Percentiles rank a stretch among this genome's conserved stretches.
phyloP scores from a whole-genome alignment of 2,113 vertebrate genomes.

The Lepisosteus osseus region DNA sequence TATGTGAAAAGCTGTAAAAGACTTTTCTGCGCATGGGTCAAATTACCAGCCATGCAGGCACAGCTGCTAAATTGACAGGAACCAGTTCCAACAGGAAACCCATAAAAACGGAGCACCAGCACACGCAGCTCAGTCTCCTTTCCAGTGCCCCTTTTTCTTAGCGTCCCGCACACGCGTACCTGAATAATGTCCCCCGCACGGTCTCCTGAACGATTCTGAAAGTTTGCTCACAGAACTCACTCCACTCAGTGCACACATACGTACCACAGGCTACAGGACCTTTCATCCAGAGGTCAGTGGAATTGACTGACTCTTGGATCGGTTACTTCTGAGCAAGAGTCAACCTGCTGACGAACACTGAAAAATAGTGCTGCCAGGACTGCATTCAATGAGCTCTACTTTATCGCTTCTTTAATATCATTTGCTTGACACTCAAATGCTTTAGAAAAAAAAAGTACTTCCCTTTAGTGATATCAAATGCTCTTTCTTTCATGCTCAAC shows the following conservation, averaged over 20 bases:
- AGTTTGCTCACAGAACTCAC: no score
- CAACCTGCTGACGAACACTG: conserved; percentile 24
- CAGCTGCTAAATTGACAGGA: no score
- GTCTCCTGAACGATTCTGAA: no score
- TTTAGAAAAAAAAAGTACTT: conserved; percentile 2
- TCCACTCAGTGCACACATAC: conserved; percentile 9
- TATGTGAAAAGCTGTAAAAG: no score
- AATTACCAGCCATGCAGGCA: no score
- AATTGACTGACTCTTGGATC: conserved; percentile 33
- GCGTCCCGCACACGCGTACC: no score
- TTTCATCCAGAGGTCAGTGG: conserved; percentile 44
- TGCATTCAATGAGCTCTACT: conserved; percentile 13
- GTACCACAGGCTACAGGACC: conserved; percentile 29
- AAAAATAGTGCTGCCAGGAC: conserved; percentile 24
- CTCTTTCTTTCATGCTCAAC: conserved; percentile 7
- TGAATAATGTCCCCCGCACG: no score
- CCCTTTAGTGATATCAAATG: conserved; percentile 26
- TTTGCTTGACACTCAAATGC: not conserved
- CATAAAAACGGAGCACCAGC: no score
- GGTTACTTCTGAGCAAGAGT: conserved; percentile 30
- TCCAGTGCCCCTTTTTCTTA: no score
- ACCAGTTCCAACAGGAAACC: no score
- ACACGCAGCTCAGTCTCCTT: no score
- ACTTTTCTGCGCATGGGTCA: no score
- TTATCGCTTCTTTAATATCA: not conserved